Conservation (phyloP, 2,113 vertebrate species). For the Trinectes maculatus region DNA sequence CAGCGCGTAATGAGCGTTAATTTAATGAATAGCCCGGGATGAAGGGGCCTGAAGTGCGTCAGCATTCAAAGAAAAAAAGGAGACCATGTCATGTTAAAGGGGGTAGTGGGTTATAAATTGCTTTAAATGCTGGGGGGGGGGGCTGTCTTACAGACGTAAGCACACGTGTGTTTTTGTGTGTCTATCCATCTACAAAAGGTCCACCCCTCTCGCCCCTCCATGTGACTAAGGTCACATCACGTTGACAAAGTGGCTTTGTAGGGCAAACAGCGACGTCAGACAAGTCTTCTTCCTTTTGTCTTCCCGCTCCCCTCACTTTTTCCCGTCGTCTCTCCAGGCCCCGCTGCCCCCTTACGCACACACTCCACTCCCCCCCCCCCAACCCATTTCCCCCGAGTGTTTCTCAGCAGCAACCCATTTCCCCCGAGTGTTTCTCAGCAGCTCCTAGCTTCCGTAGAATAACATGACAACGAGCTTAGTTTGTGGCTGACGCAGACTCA, state of each 20-base stretch:
- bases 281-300: slow-evolving; percentile 67
- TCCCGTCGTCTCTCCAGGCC: slow-evolving; percentile 29
- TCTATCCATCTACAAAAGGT: slow-evolving; percentile 59
- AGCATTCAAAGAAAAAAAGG: slow-evolving; percentile 67
- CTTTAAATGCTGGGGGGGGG: slow-evolving; percentile 52
- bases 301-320: slow-evolving; percentile 52
- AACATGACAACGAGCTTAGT: slow-evolving; percentile 72
- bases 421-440: slow-evolving; percentile 74
- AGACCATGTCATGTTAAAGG: slow-evolving; percentile 60
- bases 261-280: slow-evolving; percentile 61
- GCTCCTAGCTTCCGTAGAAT: slow-evolving; percentile 75
- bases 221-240: slow-evolving; percentile 57
- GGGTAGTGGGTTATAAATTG: slow-evolving; percentile 67
- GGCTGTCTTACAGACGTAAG: slow-evolving; percentile 68
- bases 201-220: slow-evolving; percentile 39
- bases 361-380: slow-evolving; percentile 12
- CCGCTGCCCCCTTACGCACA: slow-evolving; percentile 16
- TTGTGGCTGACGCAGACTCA: slow-evolving; percentile 76
- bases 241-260: slow-evolving; percentile 51
- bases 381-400: slow-evolving; percentile 60
- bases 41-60: slow-evolving; percentile 74
- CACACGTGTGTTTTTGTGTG: slow-evolving; percentile 54
- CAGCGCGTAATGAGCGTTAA: slow-evolving; percentile 68
- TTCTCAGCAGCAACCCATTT: slow-evolving; percentile 74
- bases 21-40: slow-evolving; percentile 72